Conservation (phyloP, 2,797 vertebrate genomes). For the Euthynnus affinis region DNA sequence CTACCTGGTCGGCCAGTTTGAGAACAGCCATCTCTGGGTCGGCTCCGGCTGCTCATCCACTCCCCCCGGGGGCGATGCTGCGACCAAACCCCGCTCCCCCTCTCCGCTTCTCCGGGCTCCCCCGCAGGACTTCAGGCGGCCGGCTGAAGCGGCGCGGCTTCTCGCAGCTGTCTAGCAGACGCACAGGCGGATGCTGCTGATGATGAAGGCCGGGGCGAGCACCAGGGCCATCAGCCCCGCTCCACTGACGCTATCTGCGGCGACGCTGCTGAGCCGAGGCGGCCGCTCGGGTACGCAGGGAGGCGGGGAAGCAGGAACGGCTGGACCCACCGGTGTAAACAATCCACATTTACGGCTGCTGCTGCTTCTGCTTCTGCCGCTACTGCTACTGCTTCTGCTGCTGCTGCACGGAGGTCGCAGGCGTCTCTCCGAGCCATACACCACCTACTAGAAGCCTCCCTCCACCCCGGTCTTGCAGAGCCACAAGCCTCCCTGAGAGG, state of each 20-base stretch:
- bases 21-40: slow-evolving; percentile 88
- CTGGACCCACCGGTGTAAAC: slow-evolving; percentile 64
- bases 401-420: slow-evolving; percentile 38
- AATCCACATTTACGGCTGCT: slow-evolving; percentile 76
- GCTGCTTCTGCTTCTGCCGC: slow-evolving; percentile 2
- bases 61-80: slow-evolving; percentile 58
- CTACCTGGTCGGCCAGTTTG: slow-evolving; percentile 89
- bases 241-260: slow-evolving; percentile 75
- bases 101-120: slow-evolving; percentile 15
- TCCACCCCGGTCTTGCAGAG: slow-evolving; percentile 50
- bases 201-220: slow-evolving; percentile 76
- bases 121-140: slow-evolving; percentile 7
- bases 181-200: slow-evolving; percentile 42
- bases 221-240: slow-evolving; percentile 75
- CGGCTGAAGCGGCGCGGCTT: slow-evolving; percentile 5
- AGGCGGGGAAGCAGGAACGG: slow-evolving; percentile 68
- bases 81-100: slow-evolving; percentile 25
- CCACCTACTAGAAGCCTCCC: slow-evolving; percentile 29
- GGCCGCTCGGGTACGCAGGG: slow-evolving; percentile 61
- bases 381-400: slow-evolving; percentile 21
- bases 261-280: slow-evolving; percentile 53
- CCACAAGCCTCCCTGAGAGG: slow-evolving; percentile 62
- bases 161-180: slow-evolving; percentile 27
- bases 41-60: slow-evolving; percentile 79
- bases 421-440: slow-evolving; percentile 40